Evolutionary conservation across 2,113 vertebrate genomes (phyloP).

Genomic region (Gila orcuttii): DNA sequence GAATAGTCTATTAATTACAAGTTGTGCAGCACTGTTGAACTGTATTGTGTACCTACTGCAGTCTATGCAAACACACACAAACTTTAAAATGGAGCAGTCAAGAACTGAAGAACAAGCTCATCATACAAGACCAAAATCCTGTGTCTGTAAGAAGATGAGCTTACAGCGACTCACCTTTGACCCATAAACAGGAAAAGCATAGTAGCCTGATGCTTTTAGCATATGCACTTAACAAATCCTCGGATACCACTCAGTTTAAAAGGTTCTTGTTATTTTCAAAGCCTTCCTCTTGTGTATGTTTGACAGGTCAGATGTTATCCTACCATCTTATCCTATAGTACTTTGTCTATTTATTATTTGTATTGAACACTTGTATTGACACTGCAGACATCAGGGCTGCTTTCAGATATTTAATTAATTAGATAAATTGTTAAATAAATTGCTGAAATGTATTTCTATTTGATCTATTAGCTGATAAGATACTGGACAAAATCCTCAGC

Average conservation of each 20-base stretch:
- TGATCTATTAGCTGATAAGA: too few relatives aligned
- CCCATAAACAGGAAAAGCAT: background rate
- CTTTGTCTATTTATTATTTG: background rate
- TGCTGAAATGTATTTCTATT: background rate
- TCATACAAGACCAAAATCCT: background rate
- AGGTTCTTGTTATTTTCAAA: constrained; percentile 17
- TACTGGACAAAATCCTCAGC: too few relatives aligned
- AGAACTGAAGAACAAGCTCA: background rate
- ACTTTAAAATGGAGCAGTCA: background rate
- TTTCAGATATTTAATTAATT: background rate
- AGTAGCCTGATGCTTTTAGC: background rate
- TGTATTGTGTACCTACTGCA: background rate
- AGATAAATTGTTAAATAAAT: background rate
- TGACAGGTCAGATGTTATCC: background rate
- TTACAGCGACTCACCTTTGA: background rate
- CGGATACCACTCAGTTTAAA: constrained; percentile 13
- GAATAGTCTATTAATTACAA: background rate
- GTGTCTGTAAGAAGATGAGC: background rate
- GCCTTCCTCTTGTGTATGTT: background rate
- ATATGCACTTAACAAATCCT: constrained; percentile 9
- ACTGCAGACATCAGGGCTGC: background rate
- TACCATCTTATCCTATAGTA: background rate
- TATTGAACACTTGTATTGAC: background rate
- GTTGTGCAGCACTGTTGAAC: background rate
- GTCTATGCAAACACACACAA: background rate